These are phyloP conservation scores for Podarcis muralis DNA, from an alignment of 2,113 vertebrate species.

Conservation along the genomic window DNA sequence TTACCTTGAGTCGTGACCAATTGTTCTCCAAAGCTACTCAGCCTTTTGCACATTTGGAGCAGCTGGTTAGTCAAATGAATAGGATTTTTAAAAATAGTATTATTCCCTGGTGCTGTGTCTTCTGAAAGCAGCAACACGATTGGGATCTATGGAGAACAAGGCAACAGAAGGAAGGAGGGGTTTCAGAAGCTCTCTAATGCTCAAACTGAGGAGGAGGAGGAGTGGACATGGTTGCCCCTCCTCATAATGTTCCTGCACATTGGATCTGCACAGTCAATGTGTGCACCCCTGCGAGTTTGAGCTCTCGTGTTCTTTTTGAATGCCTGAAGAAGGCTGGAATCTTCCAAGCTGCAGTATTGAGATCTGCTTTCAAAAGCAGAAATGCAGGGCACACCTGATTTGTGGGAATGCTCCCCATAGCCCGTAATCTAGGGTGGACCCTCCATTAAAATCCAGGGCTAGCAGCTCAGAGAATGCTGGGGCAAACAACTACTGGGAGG, in stretches of 20 bases:
- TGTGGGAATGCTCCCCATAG: no score
- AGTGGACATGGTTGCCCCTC: no score
- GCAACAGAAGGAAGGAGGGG: slow-evolving; percentile 46
- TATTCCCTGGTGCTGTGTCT: slow-evolving; percentile 68
- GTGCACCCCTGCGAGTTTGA: no score
- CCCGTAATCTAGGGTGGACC: no score
- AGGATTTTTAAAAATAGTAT: slow-evolving; percentile 35
- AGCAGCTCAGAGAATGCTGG: no score
- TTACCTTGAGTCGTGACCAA: slow-evolving; percentile 20
- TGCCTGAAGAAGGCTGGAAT: background rate
- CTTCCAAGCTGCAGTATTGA: no score
- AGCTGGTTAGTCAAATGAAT: slow-evolving; percentile 46
- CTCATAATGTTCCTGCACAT: no score
- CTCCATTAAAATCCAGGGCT: no score
- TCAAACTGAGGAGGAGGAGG: background rate
- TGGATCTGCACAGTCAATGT: no score
- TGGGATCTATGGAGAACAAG: slow-evolving; percentile 46
- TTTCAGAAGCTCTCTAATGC: slow-evolving; percentile 55
- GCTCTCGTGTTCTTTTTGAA: background rate
- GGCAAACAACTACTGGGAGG: no score
- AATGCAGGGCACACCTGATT: no score
- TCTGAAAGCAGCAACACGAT: slow-evolving; percentile 61
- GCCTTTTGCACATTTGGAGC: slow-evolving; percentile 61
- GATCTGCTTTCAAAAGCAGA: no score
- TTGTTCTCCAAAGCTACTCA: slow-evolving; percentile 34